Percentiles rank a stretch among this genome's conserved stretches.
Conservation (phyloP, 2,113 vertebrate genomes). For the Pampusana beccarii region DNA sequence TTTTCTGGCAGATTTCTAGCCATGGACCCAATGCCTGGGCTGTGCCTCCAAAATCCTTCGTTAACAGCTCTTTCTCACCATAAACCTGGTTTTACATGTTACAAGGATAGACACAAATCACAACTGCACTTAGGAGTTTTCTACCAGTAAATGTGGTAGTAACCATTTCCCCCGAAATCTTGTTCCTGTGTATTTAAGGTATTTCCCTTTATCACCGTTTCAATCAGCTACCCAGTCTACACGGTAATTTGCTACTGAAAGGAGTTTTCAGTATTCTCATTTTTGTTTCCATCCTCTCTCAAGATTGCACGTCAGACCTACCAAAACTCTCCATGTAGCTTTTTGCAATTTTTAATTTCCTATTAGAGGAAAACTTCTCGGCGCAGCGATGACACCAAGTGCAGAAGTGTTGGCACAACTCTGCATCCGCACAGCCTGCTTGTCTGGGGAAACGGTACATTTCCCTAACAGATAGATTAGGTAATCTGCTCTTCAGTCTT, state of each 20-base stretch:
- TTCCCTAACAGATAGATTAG: not conserved
- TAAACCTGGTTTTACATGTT: not conserved
- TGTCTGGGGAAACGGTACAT: not conserved
- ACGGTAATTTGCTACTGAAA: not conserved
- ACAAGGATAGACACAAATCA: not conserved
- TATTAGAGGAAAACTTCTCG: not conserved
- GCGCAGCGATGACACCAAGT: fast-evolving
- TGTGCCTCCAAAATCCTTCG: not conserved
- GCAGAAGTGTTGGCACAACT: not conserved
- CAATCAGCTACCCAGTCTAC: not conserved
- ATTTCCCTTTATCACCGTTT: constrained; percentile 35
- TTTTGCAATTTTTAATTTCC: constrained; percentile 26
- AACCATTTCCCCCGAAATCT: not conserved
- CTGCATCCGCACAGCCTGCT: not conserved
- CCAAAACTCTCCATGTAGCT: not conserved
- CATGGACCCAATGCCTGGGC: not conserved
- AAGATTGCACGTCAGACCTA: not conserved
- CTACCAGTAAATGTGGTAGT: not conserved
- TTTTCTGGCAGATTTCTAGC: not conserved
- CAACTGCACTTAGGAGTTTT: not conserved
- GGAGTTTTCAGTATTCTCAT: not conserved
- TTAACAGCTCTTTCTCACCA: not conserved
- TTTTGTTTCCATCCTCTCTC: not conserved
- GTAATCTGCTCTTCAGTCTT: not conserved
- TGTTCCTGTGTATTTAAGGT: not conserved